Evolutionary conservation across 2,113 vertebrate genomes (phyloP).

Genomic region (Mobula birostris): DNA sequence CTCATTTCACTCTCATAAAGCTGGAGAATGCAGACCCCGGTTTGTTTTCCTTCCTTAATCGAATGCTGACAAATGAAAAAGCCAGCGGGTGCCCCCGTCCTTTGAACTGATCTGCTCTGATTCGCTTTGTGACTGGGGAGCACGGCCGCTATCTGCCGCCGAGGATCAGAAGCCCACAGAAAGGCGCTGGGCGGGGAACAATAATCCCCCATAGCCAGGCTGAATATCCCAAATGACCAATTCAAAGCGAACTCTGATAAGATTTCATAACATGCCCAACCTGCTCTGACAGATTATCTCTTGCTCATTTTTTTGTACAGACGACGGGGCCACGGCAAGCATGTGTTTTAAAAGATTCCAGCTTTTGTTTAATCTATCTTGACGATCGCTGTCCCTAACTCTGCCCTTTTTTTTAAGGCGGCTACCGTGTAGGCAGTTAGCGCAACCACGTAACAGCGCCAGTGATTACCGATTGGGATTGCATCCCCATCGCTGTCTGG

Average conservation of each 20-base stretch:
- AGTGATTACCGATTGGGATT: no score
- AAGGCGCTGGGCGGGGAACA: neutral
- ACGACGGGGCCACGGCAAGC: neutral
- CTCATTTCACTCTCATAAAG: slow-evolving; percentile 13
- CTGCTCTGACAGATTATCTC: slow-evolving; percentile 23
- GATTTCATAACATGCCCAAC: slow-evolving; percentile 26
- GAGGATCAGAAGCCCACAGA: slow-evolving; percentile 7
- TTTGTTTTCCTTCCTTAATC: neutral
- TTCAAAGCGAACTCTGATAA: slow-evolving; percentile 15
- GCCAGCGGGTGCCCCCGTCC: neutral
- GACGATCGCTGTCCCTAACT: neutral
- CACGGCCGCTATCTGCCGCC: neutral
- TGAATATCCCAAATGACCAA: slow-evolving; percentile 29
- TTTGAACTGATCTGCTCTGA: neutral
- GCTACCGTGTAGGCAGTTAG: no score
- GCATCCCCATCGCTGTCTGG: no score
- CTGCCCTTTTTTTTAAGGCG: neutral
- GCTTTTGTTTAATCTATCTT: neutral
- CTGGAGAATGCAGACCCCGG: neutral
- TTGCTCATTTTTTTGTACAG: neutral
- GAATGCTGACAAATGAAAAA: neutral
- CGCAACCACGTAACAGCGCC: no score
- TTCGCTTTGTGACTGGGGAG: neutral
- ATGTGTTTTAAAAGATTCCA: neutral
- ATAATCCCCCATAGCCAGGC: neutral